Evolutionary conservation across 92 coral and sea anemone genomes (phyloP), one percentile per base, ranked within the genome.

Genomic region (Zoanthus sociatus): DNA sequence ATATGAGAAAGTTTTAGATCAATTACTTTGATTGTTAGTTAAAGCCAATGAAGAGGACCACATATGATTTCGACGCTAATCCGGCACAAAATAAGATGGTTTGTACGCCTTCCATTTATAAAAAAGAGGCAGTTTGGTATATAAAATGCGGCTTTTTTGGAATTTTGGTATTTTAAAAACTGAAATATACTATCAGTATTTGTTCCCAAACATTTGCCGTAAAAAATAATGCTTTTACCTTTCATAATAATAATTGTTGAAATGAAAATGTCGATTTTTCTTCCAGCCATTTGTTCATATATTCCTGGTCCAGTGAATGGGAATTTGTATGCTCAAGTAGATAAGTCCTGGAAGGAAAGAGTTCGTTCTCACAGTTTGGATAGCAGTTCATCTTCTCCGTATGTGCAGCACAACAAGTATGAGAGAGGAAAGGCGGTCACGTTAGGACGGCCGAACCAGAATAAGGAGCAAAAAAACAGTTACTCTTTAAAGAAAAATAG

Each of bases 251-350:
- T 17, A 63, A n/a, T n/a, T 63, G 30, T 63, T 63, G n/a, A 63
- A 17, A 63, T 50, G 55, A 50, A 63, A 63, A 13, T 6, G 1
- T 16, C 16, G 26, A 26, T 26, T 63, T 56, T 78, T 58, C 56
- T 67, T 81, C 14, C 75, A 81, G 85, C 58, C 51, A 45, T 21
- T 18, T 81, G 85, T 55, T 66, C 95, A 61, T 94, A 97, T 85
- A 90, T 95, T 69, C 94, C 98, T 21, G 99, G 99, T 6, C 99
- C 99, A 3, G 90, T 97, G 71, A 94, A 97, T 86, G 99, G 99
- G 37, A 96, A 96, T 77, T 91, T 94, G 21, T 97, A 97, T 90
- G 99, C 99, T 3, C 95, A 94, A 68, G 99, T 97, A 5, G 96
- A 97, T 92, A 95, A 95, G 78, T 94, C 92, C 14, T 89, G 95